Base-by-base conservation (phyloP, 1,140 invertebrate species). In the Subanguina moxae region DNA sequence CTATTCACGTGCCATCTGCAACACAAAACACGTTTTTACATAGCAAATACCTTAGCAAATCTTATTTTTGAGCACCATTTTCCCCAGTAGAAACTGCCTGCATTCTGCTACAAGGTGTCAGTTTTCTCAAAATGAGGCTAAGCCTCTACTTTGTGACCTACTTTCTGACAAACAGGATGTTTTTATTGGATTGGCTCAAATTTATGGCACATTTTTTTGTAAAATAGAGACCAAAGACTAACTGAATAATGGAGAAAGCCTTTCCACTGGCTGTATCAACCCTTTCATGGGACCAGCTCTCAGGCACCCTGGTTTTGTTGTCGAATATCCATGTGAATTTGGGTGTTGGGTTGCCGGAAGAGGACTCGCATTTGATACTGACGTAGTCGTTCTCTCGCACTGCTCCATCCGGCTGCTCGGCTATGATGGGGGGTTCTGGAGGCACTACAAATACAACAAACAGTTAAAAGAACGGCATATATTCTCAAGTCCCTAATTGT, bases 341-440 rank as follows among this genome's bases (percentile, higher is more conserved):
- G 32, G 73, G 73, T 43, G 62, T 23, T 1, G 73, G 73, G 43
- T 74, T 74, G 17, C 73, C 73, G 27, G 61, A 67, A 9, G 21
- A 59, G n/a, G 67, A 70, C 38, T 74, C 72, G 45, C 73, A 74
- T 15, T 65, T 52, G 25, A 74, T 48, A 7, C 59, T 65, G 3
- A 76, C 73, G 25, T 75, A 62, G 21, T 74, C 72, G 57, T 63
- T 66, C 21, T 74, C 73, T 21, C 48, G 30, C 27, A 75, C 68
- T 7, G 73, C 15, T 56, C 65, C 52, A 13, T 57, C 43, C 0
- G 73, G 73, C 32, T 74, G 73, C 21, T 57, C 28, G 5, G 38
- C 65, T 42, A 74, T 74, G 17, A 11, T 27, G 11, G 73, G 72
- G 25, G 38, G 0, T 23, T 70, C 32, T 27, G 73, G 73, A 15